These are phyloP conservation scores for Orientallactaga bullata DNA, from an alignment of 2,113 vertebrate species.

Conservation along the genomic window DNA sequence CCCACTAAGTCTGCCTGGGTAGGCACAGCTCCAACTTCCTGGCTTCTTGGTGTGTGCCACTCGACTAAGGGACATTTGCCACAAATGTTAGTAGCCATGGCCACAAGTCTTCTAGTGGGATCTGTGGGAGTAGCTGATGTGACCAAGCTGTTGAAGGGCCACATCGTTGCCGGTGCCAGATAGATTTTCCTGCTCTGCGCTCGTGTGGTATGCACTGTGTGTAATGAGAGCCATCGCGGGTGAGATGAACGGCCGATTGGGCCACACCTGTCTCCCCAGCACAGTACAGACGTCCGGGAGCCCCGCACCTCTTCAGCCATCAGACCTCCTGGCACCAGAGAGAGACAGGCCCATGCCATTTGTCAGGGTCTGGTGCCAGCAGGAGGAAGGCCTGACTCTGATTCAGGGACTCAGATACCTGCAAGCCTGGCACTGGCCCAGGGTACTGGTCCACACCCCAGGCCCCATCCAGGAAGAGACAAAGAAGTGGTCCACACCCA, in stretches of 20 bases:
- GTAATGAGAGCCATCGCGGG: conserved; percentile 85
- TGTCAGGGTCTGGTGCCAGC: conserved; percentile 86
- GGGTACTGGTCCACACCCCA: background rate
- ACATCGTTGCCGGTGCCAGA: conserved; percentile 83
- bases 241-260: conserved; percentile 86
- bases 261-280: conserved; percentile 82
- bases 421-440: conserved; percentile 71
- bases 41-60: background rate
- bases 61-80: conserved; percentile 83
- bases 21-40: background rate
- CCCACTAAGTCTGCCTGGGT: background rate
- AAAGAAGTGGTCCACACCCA: background rate
- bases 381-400: conserved; percentile 78
- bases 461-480: background rate
- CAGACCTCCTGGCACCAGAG: conserved; percentile 90
- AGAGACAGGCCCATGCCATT: conserved; percentile 78
- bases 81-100: conserved; percentile 80
- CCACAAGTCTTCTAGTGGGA: conserved; percentile 81
- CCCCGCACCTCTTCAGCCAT: conserved; percentile 78
- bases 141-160: conserved; percentile 83
- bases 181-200: conserved; percentile 83
- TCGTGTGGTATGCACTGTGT: conserved; percentile 81
- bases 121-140: conserved; percentile 79
- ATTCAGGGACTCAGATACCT: conserved; percentile 82
- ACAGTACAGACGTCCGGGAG: conserved; percentile 77